Evolutionary conservation across 2,888 invertebrate genomes (phyloP), one percentile per base, ranked within the genome.

Genomic region (Aphidoletes aphidimyza): DNA sequence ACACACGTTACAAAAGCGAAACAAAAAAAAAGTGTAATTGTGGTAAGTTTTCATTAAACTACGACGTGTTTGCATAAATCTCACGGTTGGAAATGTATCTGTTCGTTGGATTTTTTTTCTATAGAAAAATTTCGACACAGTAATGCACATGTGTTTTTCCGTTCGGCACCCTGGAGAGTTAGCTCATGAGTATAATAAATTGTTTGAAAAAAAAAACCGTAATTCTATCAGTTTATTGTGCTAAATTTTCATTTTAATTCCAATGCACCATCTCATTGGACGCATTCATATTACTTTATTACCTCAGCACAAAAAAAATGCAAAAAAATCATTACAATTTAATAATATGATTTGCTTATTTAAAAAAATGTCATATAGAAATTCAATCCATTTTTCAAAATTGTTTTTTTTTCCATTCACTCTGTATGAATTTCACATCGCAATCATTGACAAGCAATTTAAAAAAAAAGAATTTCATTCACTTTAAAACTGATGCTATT

Each of bases 211-310:
- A 69, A 69, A 30, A 11, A 0, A 11, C 30, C 1, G n/a, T 2
- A 3, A 11, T 69, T 69, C 30, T 9, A 69, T 5, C 54, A n/a
- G 22, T 69, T 69, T 9, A 69, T 19, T 30, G 69, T 6, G 69
- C n/a, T 69, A 69, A 69, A 30, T 69, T 69, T 69, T 34, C 30
- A 69, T 69, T 69, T 54, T n/a, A n/a, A 69, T 11, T 30, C 30
- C 69, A 69, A 69, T 69, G 69, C 69, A 69, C 30, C 69, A 30
- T 69, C 69, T 69, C 54, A 54, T 54, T 14, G 69, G 69, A 30
- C 34, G 30, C 69, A 69, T 69, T 69, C 69, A 69, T 69, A 30
- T 19, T 69, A 69, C 69, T 3, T 69, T 69, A 69, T 69, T 69
- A n/a, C 69, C 9, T 30, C 30, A 69, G 34, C 34, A 69, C 34